phyloP scores from a whole-genome alignment of 2,797 vertebrate genomes.

The Hipposideros larvatus region DNA sequence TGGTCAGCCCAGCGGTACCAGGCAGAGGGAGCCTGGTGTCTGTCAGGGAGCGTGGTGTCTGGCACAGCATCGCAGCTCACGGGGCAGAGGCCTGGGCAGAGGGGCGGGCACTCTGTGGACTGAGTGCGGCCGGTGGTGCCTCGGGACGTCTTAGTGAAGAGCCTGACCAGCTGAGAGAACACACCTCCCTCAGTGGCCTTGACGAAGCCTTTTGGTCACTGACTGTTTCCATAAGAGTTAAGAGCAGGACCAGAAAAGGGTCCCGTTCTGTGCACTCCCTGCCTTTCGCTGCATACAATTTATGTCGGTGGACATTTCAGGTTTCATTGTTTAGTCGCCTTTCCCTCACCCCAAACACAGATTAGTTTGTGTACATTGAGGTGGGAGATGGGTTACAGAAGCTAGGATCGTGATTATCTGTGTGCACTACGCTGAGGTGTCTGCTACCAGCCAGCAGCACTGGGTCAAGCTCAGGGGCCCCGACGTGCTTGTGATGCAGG shows the following conservation, averaged over 20 bases:
- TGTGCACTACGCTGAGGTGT: neutral
- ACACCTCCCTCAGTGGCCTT: neutral
- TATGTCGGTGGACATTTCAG: neutral
- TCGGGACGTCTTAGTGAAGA: too few relatives aligned
- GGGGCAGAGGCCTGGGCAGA: slow-evolving; percentile 22
- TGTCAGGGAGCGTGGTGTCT: slow-evolving; percentile 18
- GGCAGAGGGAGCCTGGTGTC: neutral
- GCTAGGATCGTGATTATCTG: neutral
- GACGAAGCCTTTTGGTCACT: neutral
- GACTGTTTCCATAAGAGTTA: neutral
- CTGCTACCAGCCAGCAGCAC: neutral
- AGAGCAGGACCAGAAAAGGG: slow-evolving; percentile 17
- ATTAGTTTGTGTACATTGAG: neutral
- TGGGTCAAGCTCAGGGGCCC: neutral
- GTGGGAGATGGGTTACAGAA: neutral
- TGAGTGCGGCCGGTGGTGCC: neutral
- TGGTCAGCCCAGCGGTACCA: neutral
- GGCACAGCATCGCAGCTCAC: neutral
- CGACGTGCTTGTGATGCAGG: too few relatives aligned
- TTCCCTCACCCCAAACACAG: neutral
- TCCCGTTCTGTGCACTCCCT: neutral
- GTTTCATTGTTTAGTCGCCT: neutral
- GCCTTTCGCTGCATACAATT: neutral
- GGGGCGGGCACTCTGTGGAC: neutral
- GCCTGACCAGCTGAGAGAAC: neutral